Evolutionary conservation across 2,888 invertebrate species (phyloP).

Genomic region (Proisotoma minuta): DNA sequence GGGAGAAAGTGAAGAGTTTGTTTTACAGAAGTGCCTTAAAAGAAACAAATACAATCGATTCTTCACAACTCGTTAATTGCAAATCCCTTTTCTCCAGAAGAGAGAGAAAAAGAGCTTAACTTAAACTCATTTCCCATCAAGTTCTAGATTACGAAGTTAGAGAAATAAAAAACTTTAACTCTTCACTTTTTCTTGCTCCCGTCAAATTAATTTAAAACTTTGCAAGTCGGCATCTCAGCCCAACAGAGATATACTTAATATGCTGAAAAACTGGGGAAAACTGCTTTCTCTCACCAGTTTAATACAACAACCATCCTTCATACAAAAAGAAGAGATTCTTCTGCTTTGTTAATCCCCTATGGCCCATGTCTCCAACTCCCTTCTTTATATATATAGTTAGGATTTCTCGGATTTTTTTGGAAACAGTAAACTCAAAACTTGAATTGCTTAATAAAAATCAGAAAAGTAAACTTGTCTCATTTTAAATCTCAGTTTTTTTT

Average conservation of each 20-base stretch:
- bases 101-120: not conserved
- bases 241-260: constrained; percentile 30
- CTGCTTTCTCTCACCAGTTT: constrained; percentile 12
- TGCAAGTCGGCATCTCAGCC: constrained; percentile 27
- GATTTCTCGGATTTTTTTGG: constrained; percentile 2
- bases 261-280: constrained; percentile 34
- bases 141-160: constrained; percentile 12
- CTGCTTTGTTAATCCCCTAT: not conserved
- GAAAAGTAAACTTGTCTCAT: constrained; percentile 33
- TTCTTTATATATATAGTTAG: constrained; percentile 19
- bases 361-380: not conserved
- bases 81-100: not conserved
- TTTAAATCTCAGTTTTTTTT: constrained; percentile 21
- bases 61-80: constrained; percentile 12
- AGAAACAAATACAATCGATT: not conserved
- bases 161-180: constrained; percentile 39
- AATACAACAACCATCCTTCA: constrained; percentile 12
- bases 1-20: too few relatives aligned
- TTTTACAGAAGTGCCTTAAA: too few relatives aligned
- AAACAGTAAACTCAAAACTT: constrained; percentile 9
- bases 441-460: constrained; percentile 24
- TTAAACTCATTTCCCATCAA: constrained; percentile 17
- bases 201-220: constrained; percentile 47
- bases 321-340: too few relatives aligned
- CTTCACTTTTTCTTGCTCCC: constrained; percentile 41